Evolutionary conservation across 2,113 vertebrate species (phyloP), one percentile per base, ranked within the genome.

Genomic region (Burhinus bistriatus): DNA sequence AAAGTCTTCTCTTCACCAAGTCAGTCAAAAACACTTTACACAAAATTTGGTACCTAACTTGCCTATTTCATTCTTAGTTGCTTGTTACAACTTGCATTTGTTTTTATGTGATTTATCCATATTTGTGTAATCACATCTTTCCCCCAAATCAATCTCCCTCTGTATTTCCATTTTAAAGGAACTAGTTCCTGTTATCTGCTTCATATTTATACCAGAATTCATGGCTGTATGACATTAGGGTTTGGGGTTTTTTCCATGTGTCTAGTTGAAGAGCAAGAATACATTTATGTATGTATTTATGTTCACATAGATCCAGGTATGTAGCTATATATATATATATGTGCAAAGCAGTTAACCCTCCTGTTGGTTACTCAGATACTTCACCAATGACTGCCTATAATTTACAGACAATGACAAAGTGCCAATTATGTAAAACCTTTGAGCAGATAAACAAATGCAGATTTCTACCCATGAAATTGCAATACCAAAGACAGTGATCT

Each of bases 341-440:
- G 66, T 27, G 77, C 81, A 89, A 55, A 81, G 55, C 64, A 89
- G 25, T 47, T 83, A 93, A 93, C 14, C 22, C 55, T 71, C 2
- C 34, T 77, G 65, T 72, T 22, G 40, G 76, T 91, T 89, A 87
- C 51, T 93, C 55, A 81, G 61, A 34, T 54, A 70, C 47, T 84
- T 65, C 65, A 84, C 64, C 90, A 55, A 32, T 52, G 73, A 73
- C 59, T 90, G 69, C n/a, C 65, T 84, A 15, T 49, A 87, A 84
- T 78, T 87, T 82, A 79, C 61, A 70, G 81, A 95, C 47, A 55
- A 87, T 88, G 55, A 79, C 75, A 49, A 81, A 92, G 70, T 89
- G 69, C n/a, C 84, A 84, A 54, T 78, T 89, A 94, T 22, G 38
- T 80, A 93, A 89, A 84, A 93, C 69, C 81, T 93, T 73, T 82